Evolutionary conservation across 2,113 vertebrate species (phyloP).

Genomic region (Oophaga pumilio): DNA sequence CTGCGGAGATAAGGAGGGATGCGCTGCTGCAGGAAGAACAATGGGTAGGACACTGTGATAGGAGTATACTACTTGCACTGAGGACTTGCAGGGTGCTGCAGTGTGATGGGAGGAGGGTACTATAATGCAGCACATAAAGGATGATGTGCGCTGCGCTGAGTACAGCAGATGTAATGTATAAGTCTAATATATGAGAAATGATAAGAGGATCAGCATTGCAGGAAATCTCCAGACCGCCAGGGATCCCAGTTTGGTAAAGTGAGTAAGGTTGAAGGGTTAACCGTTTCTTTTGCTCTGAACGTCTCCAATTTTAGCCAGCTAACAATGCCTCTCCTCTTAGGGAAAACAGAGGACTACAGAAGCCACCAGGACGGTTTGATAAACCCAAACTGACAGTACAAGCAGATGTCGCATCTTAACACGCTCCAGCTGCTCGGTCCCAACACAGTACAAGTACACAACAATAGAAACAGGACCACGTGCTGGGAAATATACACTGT

Average conservation of each 20-base stretch:
- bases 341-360: background rate
- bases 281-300: background rate
- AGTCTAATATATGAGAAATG: background rate
- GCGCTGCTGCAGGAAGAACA: background rate
- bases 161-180: background rate
- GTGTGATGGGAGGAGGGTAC: background rate
- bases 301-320: background rate
- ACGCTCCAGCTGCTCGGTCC: conserved; percentile 44
- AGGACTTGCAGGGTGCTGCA: no score
- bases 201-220: background rate
- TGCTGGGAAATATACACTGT: conserved; percentile 21
- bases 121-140: background rate
- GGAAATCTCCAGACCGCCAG: background rate
- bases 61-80: background rate
- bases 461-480: conserved; percentile 37
- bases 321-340: background rate
- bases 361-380: conserved; percentile 47
- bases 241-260: background rate
- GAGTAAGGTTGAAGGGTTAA: conserved; percentile 9
- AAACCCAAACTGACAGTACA: conserved; percentile 48
- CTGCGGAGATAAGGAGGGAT: background rate
- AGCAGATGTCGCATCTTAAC: conserved; percentile 51
- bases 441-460: conserved; percentile 22
- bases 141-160: background rate
- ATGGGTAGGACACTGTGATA: background rate